phyloP scores from a whole-genome alignment of 2,888 invertebrate species.

The Himalopsyche kuldschensis region DNA sequence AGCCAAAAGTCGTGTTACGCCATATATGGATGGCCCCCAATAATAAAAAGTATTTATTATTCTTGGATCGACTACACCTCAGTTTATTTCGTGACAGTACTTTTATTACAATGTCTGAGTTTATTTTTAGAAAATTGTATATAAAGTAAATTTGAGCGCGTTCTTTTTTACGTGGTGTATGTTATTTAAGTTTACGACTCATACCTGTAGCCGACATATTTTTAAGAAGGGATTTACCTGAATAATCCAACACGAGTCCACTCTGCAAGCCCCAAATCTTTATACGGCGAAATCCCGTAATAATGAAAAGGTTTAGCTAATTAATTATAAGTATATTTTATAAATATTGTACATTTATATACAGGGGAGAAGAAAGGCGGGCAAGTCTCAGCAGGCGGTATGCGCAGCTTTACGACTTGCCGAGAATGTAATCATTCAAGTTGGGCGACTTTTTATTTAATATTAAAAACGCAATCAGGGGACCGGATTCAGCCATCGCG shows the following conservation, averaged over 20 bases:
- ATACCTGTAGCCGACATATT: background rate
- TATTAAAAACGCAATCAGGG: conserved; percentile 3
- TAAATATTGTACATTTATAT: background rate
- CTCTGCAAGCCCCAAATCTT: background rate
- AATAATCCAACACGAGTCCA: background rate
- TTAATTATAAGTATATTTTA: conserved; percentile 11
- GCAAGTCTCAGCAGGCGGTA: background rate
- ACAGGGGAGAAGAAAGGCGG: background rate
- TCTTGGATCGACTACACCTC: too few relatives aligned
- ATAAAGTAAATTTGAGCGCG: too few relatives aligned
- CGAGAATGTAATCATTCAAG: conserved; percentile 2
- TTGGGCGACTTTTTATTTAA: conserved; percentile 6
- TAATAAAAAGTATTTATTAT: too few relatives aligned
- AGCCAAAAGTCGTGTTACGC: too few relatives aligned
- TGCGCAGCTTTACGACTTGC: background rate
- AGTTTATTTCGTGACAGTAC: too few relatives aligned
- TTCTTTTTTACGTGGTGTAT: too few relatives aligned
- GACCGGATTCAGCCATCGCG: background rate
- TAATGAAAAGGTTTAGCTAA: conserved; percentile 14
- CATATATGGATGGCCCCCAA: too few relatives aligned
- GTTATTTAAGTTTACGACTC: too few relatives aligned
- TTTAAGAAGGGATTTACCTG: background rate
- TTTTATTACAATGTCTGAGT: too few relatives aligned
- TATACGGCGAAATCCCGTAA: background rate
- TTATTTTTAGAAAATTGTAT: too few relatives aligned